Evolutionary conservation across 2,888 invertebrate genomes (phyloP).

Genomic region (Lacanobia wlatinum): DNA sequence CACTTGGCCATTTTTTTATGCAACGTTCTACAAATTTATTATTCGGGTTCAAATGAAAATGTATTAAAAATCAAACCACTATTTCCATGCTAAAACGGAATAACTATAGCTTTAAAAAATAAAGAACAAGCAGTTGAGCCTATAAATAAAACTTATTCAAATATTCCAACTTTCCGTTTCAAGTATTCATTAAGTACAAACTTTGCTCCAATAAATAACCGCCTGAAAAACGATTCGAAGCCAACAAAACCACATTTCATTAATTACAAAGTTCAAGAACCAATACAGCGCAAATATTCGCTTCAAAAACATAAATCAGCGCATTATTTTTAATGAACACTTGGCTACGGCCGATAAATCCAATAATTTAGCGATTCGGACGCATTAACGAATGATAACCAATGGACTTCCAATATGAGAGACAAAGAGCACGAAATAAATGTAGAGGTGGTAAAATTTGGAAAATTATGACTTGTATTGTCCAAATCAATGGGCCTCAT

Average conservation of each 20-base stretch:
- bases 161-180: slow-evolving; percentile 32
- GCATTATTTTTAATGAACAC: slow-evolving; percentile 64
- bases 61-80: no score
- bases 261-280: slow-evolving; percentile 53
- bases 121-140: background rate
- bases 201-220: slow-evolving; percentile 42
- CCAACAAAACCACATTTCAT: slow-evolving; percentile 56
- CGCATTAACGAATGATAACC: slow-evolving; percentile 48
- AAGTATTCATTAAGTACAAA: slow-evolving; percentile 49
- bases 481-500: no score
- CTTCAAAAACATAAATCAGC: slow-evolving; percentile 50
- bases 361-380: slow-evolving; percentile 60
- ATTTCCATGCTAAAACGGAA: background rate
- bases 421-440: slow-evolving; percentile 7
- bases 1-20: no score
- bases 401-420: slow-evolving; percentile 20
- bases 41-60: no score
- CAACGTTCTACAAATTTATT: no score
- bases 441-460: background rate
- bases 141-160: slow-evolving; percentile 31
- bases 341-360: slow-evolving; percentile 45
- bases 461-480: no score
- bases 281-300: slow-evolving; percentile 44
- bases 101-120: background rate
- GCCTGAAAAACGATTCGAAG: slow-evolving; percentile 32